A percentile compares a stretch with the other conserved stretches of the same genome.
Conservation (phyloP, 1,140 invertebrate species). For the Drosophila simulans region DNA sequence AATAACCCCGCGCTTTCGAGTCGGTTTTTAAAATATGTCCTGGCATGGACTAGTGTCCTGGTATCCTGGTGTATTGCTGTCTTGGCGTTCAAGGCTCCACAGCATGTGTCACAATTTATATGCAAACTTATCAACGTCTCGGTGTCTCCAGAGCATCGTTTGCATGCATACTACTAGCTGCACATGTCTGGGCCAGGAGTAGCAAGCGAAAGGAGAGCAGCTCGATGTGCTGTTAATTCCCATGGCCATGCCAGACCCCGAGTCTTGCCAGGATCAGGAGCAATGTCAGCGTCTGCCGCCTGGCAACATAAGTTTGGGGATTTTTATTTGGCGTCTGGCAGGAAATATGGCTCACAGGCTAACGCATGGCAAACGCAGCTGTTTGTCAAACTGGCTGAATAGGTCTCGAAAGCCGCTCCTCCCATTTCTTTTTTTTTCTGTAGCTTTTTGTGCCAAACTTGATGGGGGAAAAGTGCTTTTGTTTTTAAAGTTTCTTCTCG, state of each 20-base stretch:
- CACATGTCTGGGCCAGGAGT: constrained; percentile 33
- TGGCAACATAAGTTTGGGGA: constrained; percentile 78
- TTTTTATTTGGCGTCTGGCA: constrained; percentile 77
- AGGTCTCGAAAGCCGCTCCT: neutral
- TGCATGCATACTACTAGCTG: constrained; percentile 60
- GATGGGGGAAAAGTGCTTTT: constrained; percentile 13
- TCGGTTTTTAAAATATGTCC: constrained; percentile 55
- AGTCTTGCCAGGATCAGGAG: constrained; percentile 24
- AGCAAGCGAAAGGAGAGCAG: constrained; percentile 15
- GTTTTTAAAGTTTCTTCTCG: constrained; percentile 50
- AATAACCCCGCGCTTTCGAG: constrained; percentile 52
- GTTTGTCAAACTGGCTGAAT: constrained; percentile 58
- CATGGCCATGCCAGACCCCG: constrained; percentile 43
- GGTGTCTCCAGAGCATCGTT: constrained; percentile 73
- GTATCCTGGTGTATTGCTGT: neutral
- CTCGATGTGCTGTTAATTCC: constrained; percentile 78
- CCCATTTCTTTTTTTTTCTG: neutral
- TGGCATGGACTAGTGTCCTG: neutral
- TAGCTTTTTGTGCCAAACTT: neutral
- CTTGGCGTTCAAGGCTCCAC: constrained; percentile 10
- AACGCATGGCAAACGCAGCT: constrained; percentile 80
- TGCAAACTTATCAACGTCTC: constrained; percentile 81
- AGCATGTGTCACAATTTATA: constrained; percentile 79
- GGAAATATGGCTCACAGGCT: constrained; percentile 76
- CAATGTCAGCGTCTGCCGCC: constrained; percentile 45